These are phyloP conservation scores for Hemistola chrysoprasaria DNA, from an alignment of 2,888 invertebrate genomes.

Conservation along the genomic window DNA sequence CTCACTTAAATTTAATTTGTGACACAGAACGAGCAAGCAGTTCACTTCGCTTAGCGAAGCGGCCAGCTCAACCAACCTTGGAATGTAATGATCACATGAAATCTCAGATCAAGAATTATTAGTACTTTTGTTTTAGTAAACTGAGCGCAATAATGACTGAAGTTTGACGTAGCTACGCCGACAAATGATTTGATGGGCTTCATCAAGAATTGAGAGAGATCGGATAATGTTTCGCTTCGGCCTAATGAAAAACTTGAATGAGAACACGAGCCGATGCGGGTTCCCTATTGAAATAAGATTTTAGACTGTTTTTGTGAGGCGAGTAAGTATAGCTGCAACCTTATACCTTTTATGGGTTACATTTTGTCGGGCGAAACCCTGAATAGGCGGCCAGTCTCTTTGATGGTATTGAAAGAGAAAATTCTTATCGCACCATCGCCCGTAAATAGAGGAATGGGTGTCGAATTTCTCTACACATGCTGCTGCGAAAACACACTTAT, in stretches of 20 bases:
- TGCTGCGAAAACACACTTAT: constrained; percentile 75
- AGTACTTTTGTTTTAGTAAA: constrained; percentile 72
- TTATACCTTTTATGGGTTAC: constrained; percentile 67
- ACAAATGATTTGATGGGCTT: constrained; percentile 74
- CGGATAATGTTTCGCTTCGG: constrained; percentile 60
- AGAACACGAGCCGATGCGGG: constrained; percentile 31
- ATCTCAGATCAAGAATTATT: constrained; percentile 73
- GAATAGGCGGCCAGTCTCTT: constrained; percentile 76
- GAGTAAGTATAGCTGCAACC: constrained; percentile 59
- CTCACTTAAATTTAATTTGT: constrained; percentile 62
- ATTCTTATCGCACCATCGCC: constrained; percentile 77
- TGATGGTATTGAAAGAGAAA: constrained; percentile 78
- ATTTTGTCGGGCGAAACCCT: constrained; percentile 62
- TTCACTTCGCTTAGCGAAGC: constrained; percentile 36
- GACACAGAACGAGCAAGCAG: constrained; percentile 45
- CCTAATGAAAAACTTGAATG: constrained; percentile 50
- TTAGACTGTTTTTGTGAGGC: constrained; percentile 49
- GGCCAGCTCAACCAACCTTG: constrained; percentile 57
- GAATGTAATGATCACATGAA: constrained; percentile 68
- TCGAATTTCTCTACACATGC: constrained; percentile 73
- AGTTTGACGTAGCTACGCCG: constrained; percentile 69
- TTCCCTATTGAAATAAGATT: constrained; percentile 48
- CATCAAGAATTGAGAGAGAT: constrained; percentile 57
- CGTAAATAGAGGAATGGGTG: constrained; percentile 75
- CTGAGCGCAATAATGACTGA: constrained; percentile 72